Evolutionary conservation across 2,888 invertebrate species (phyloP).

Genomic region (Conus canariensis): DNA sequence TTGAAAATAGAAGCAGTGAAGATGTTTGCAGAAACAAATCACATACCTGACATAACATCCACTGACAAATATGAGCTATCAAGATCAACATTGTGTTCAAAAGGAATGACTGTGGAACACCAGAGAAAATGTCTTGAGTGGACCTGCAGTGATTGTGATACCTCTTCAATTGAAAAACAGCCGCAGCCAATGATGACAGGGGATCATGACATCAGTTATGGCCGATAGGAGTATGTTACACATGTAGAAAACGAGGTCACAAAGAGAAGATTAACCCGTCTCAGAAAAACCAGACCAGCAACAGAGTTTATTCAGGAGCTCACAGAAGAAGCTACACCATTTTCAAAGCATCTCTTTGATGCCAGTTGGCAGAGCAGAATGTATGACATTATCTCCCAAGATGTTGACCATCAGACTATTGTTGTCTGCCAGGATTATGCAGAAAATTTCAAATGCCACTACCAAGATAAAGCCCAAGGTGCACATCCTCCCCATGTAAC

Average conservation of each 20-base stretch:
- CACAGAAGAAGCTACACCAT: neutral
- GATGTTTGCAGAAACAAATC: neutral
- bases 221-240: too few species aligned
- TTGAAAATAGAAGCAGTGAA: neutral
- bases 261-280: neutral
- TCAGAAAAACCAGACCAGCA: neutral
- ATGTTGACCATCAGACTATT: neutral
- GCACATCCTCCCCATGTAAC: neutral
- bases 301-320: neutral
- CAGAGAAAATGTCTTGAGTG: neutral
- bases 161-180: too few species aligned
- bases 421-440: conserved; percentile 9
- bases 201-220: too few species aligned
- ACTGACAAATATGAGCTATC: neutral
- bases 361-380: neutral
- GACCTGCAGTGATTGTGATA: too few species aligned
- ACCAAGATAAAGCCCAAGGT: neutral
- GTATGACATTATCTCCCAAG: neutral
- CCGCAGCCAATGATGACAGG: too few species aligned
- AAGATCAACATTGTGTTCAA: neutral
- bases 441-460: conserved; percentile 1
- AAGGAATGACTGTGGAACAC: neutral
- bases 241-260: too few species aligned
- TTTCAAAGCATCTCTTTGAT: neutral
- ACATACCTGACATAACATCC: neutral